Conservation (phyloP, 2,797 vertebrate genomes). For the Cercopithecus petaurista region DNA sequence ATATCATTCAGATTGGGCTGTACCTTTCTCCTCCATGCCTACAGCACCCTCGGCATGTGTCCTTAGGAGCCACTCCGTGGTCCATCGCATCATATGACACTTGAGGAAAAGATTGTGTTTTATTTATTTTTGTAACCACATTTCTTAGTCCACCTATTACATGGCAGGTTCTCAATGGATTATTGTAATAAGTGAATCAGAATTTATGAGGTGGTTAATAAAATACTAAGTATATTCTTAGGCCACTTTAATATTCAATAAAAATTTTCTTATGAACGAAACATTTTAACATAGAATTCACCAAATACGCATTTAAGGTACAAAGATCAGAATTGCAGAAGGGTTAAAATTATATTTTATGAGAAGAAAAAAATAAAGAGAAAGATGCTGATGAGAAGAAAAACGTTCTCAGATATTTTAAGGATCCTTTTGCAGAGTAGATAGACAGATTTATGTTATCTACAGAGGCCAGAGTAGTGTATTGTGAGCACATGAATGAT, state of each 20-base stretch:
- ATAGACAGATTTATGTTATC: constrained; percentile 1
- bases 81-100: not conserved
- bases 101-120: not conserved
- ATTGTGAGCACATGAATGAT: not conserved
- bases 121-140: not conserved
- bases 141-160: not conserved
- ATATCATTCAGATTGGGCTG: not conserved
- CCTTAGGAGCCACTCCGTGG: not conserved
- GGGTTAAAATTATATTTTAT: not conserved
- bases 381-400: not conserved
- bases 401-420: not conserved
- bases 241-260: not conserved
- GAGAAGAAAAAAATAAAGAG: not conserved
- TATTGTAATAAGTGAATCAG: not conserved
- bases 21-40: no score
- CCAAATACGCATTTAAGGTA: not conserved
- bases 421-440: not conserved
- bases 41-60: not conserved
- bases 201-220: not conserved
- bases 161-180: not conserved
- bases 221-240: not conserved
- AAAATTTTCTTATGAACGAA: not conserved
- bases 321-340: not conserved
- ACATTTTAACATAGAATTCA: not conserved
- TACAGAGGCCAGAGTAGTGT: not conserved